Evolutionary conservation across 1,140 invertebrate genomes (phyloP).

Genomic region (Diorhabda sublineata): DNA sequence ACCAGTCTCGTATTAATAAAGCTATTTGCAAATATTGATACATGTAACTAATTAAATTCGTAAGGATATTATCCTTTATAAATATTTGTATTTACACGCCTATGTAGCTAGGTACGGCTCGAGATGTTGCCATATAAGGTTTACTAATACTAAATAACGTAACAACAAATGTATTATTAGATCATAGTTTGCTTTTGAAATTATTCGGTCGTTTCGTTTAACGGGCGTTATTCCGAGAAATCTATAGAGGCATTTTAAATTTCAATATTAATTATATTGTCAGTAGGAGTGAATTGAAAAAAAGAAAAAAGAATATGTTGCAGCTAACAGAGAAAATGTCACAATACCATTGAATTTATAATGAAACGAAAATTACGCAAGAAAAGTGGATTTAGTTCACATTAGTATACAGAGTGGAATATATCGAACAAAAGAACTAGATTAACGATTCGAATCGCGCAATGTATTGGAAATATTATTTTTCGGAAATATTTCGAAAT

Average conservation of each 20-base stretch:
- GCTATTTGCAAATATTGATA: too few species aligned
- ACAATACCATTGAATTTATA: neutral
- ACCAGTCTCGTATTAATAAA: too few species aligned
- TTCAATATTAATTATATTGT: slow-evolving; percentile 1
- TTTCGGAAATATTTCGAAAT: too few species aligned
- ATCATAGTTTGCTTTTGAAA: slow-evolving; percentile 12
- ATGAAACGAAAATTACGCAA: neutral
- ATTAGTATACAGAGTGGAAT: neutral
- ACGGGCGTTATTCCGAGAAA: neutral
- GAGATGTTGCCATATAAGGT: slow-evolving; percentile 19
- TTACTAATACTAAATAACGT: slow-evolving; percentile 8
- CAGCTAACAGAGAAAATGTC: neutral
- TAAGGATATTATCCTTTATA: too few species aligned
- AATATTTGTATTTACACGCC: neutral
- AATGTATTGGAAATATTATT: too few species aligned
- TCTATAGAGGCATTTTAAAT: neutral
- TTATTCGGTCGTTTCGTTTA: slow-evolving; percentile 2
- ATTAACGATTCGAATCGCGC: too few species aligned
- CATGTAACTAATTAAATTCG: too few species aligned
- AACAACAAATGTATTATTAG: slow-evolving; percentile 21
- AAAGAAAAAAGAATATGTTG: neutral
- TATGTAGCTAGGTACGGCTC: slow-evolving; percentile 13
- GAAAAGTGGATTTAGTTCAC: neutral
- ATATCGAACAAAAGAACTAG: too few species aligned
- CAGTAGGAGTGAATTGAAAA: slow-evolving; percentile 2